A percentile compares a stretch with the other conserved stretches of the same genome.
Evolutionary conservation across 2,113 vertebrate genomes (phyloP).

Genomic region (Oryzias curvinotus): DNA sequence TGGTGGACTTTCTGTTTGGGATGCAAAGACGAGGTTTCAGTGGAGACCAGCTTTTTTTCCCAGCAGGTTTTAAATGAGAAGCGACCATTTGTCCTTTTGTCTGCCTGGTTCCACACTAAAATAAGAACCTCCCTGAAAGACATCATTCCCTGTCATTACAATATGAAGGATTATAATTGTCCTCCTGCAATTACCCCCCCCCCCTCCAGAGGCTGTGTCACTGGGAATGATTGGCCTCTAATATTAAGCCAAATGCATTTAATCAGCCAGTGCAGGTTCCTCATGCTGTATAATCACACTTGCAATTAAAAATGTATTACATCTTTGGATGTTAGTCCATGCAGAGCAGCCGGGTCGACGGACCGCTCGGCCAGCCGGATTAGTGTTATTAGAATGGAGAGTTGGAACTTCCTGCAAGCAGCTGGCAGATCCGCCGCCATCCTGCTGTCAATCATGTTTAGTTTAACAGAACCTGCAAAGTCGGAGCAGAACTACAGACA

Average conservation of each 20-base stretch:
- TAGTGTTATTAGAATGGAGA: conserved; percentile 34
- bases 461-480: too few species aligned
- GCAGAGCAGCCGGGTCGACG: conserved; percentile 22
- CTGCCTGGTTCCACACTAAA: conserved; percentile 29
- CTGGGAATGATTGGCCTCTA: conserved; percentile 76
- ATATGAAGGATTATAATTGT: conserved; percentile 80
- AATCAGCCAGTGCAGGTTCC: conserved; percentile 76
- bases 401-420: too few species aligned
- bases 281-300: conserved; percentile 75
- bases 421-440: too few species aligned
- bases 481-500: too few species aligned
- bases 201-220: conserved; percentile 74
- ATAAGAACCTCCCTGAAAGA: conserved; percentile 60
- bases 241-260: conserved; percentile 79
- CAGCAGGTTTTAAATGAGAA: conserved; percentile 35
- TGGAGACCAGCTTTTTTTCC: too few species aligned
- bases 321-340: conserved; percentile 54
- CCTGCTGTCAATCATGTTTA: too few species aligned
- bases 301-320: conserved; percentile 80
- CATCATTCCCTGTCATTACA: conserved; percentile 76
- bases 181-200: conserved; percentile 72
- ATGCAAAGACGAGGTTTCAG: too few species aligned
- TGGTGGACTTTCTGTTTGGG: too few species aligned
- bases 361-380: conserved; percentile 39
- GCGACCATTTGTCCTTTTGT: conserved; percentile 70